Percentiles rank a stretch among this genome's conserved stretches.
Evolutionary conservation across 1,140 invertebrate species (phyloP).

Genomic region (Drosophila busckii): DNA sequence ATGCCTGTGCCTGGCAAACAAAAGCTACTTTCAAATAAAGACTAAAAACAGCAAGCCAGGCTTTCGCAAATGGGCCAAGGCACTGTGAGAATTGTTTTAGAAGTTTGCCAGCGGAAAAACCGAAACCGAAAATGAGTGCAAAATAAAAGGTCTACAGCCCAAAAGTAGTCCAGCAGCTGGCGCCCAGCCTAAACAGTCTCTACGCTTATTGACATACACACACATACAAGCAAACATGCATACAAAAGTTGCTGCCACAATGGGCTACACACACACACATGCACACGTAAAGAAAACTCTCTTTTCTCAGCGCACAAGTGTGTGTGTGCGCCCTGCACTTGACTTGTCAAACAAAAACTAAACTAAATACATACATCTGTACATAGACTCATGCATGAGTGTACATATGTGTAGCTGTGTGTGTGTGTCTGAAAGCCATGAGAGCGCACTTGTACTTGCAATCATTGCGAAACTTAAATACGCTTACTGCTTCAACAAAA

Average conservation of each 20-base stretch:
- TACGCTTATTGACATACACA: constrained; percentile 55
- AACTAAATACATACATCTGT: constrained; percentile 5
- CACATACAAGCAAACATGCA: constrained; percentile 12
- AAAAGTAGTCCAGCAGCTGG: constrained; percentile 50
- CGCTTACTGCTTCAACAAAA: too few relatives aligned
- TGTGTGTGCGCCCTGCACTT: constrained; percentile 39
- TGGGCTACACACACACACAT: constrained; percentile 12
- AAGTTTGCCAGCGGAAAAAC: constrained; percentile 18
- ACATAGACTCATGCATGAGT: not conserved
- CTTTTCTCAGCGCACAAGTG: constrained; percentile 12
- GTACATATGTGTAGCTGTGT: too few relatives aligned
- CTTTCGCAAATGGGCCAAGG: not conserved
- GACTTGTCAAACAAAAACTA: constrained; percentile 56
- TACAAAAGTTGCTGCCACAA: constrained; percentile 15
- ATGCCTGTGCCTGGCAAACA: constrained; percentile 13
- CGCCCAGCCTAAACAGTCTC: constrained; percentile 25
- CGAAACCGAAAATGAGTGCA: not conserved
- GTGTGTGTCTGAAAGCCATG: too few relatives aligned
- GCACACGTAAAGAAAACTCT: constrained; percentile 19
- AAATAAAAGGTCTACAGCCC: constrained; percentile 20
- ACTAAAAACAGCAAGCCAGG: constrained; percentile 9
- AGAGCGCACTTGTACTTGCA: too few relatives aligned
- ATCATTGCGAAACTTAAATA: not conserved
- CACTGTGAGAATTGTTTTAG: constrained; percentile 60
- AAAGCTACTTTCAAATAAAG: constrained; percentile 22